These are phyloP conservation scores for Mormyrops boulengeri DNA, from an alignment of 2,797 vertebrate genomes.

Conservation along the genomic window DNA sequence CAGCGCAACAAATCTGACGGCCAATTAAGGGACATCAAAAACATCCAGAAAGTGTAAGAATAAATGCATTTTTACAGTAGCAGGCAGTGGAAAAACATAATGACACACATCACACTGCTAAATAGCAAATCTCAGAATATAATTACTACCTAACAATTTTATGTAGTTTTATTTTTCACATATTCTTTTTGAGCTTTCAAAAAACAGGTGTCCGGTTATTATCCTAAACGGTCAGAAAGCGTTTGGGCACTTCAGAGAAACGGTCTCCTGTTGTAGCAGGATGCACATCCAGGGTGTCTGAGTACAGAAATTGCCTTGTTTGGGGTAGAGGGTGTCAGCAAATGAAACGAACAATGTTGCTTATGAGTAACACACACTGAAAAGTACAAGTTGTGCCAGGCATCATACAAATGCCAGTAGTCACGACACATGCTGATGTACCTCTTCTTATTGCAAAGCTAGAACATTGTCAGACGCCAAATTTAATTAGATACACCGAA, in stretches of 20 bases:
- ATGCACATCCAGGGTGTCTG: background rate
- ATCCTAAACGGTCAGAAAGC: background rate
- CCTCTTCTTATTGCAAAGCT: background rate
- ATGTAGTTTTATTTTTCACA: background rate
- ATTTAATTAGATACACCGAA: background rate
- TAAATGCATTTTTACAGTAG: background rate
- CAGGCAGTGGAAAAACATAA: background rate
- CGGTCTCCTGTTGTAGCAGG: background rate
- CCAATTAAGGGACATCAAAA: constrained; percentile 1
- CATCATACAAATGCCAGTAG: background rate
- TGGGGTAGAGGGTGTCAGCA: background rate
- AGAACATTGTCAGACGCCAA: background rate
- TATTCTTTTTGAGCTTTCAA: background rate
- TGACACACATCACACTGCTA: background rate
- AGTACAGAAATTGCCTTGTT: background rate
- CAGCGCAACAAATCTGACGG: background rate
- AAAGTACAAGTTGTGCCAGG: background rate
- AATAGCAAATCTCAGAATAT: background rate
- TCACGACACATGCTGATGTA: background rate
- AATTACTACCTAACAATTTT: background rate
- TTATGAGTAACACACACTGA: background rate
- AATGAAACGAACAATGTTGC: background rate
- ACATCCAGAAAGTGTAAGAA: background rate
- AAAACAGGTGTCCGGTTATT: background rate
- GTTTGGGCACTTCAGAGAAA: background rate